These are phyloP conservation scores for Scolopax bukidnonensis DNA, from an alignment of 2,797 vertebrate genomes.

Conservation along the genomic window DNA sequence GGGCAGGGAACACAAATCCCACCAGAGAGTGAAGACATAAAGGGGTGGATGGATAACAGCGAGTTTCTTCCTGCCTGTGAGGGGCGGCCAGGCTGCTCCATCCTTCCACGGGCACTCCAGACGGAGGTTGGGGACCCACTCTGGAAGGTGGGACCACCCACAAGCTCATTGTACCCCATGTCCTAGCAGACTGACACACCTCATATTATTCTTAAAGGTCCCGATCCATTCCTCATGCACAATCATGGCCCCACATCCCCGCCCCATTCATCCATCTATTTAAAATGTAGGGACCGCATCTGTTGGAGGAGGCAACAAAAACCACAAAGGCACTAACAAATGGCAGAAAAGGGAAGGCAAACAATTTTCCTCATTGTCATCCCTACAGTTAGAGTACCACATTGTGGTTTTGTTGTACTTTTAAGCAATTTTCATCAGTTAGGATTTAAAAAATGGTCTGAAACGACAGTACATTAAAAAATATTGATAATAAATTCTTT, in stretches of 20 bases:
- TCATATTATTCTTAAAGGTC: not conserved
- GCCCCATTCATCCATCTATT: not conserved
- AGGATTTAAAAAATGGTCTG: not conserved
- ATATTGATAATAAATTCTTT: not conserved
- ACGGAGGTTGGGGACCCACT: not conserved
- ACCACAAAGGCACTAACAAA: rapidly evolving
- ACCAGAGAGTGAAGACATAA: too few relatives aligned
- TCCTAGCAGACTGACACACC: not conserved
- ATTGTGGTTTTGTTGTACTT: not conserved
- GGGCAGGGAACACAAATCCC: too few relatives aligned
- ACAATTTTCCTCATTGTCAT: not conserved
- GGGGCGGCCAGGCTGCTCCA: not conserved
- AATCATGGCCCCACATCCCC: not conserved
- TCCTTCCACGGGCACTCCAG: rapidly evolving
- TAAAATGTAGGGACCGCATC: not conserved
- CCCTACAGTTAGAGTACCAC: not conserved
- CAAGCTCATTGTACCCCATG: rapidly evolving
- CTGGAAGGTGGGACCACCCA: not conserved
- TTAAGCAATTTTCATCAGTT: not conserved
- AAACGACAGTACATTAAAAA: not conserved
- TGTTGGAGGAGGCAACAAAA: not conserved
- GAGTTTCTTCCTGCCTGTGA: not conserved
- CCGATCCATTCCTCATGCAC: rapidly evolving
- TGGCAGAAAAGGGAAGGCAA: not conserved
- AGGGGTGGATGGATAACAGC: too few relatives aligned